Evolutionary conservation across 2,888 invertebrate species (phyloP), one percentile per base, ranked within the genome.

Genomic region (Octonoba sinensis): DNA sequence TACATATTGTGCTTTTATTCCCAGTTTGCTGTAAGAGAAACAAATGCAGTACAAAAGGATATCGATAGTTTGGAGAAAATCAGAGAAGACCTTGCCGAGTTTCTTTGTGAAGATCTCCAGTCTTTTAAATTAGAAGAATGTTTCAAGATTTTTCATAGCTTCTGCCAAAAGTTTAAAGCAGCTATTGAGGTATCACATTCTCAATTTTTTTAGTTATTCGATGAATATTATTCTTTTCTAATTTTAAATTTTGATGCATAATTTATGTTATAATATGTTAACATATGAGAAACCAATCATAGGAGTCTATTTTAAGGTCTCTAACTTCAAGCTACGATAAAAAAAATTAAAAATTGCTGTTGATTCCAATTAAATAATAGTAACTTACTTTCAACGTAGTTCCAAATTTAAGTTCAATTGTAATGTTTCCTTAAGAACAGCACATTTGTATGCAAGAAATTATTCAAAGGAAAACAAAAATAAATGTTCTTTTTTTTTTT

Each of bases 101-200:
- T 97, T 90, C 97, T 98, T 90, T 98, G 97, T 89, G 98, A 98
- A 89, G 97, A 97, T 87, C 91, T 93, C 0, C 92, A 92, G 70
- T 92, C 93, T 0, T 98, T 98, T 88, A 96, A 96, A 88, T 90
- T 98, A 56, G 97, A 98, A 88, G 97, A 98, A 88, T 97, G 97
- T 87, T 95, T 96, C 87, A 93, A 93, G 89, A 93, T 95, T 85
- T 93, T 98, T 87, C 94, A 94, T 86, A 92, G 92, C 62, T 97
- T 98, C 90, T 96, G 96, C 88, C 92, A 92, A 76, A 88, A 88
- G 84, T 88, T 89, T 70, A 87, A 87, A 75, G 86, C 88, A 65
- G 89, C 89, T 66, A 85, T 87, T 46, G 88, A 89, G 87, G 88
- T 89, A 86, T 20, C 6, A 24, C 13, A 57, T 18, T 15, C 8